Conservation (phyloP, 2,888 invertebrate genomes). For the Ennomos fuscantarius region DNA sequence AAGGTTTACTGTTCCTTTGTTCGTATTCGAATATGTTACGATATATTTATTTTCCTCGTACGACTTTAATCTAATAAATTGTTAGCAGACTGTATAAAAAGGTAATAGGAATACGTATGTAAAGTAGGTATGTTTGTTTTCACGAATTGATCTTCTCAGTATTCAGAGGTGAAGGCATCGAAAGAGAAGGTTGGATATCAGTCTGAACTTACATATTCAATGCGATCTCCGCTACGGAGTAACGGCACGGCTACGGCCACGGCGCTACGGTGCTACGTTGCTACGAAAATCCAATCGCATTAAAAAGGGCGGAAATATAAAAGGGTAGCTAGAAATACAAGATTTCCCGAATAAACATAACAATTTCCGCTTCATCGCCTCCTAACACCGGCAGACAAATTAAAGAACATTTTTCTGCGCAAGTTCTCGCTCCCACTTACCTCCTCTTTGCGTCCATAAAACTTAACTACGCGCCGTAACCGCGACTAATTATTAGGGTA, state of each 20-base stretch:
- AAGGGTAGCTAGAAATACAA: conserved; percentile 66
- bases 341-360: conserved; percentile 75
- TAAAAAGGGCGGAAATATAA: conserved; percentile 68
- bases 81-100: conserved; percentile 34
- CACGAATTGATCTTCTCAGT: conserved; percentile 47
- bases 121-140: conserved; percentile 44
- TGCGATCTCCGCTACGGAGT: conserved; percentile 53
- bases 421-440: conserved; percentile 65
- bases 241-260: conserved; percentile 50
- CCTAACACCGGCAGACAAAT: conserved; percentile 74
- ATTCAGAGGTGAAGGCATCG: conserved; percentile 54
- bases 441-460: conserved; percentile 74
- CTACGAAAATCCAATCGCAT: conserved; percentile 74
- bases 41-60: conserved; percentile 10
- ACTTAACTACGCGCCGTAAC: conserved; percentile 82
- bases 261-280: conserved; percentile 51
- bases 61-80: conserved; percentile 32
- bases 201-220: conserved; percentile 68
- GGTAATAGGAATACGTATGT: conserved; percentile 40
- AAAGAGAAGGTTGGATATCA: conserved; percentile 61
- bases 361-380: conserved; percentile 78
- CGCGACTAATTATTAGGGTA: conserved; percentile 84
- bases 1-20: conserved; percentile 5
- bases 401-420: conserved; percentile 78
- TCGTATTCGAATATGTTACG: conserved; percentile 2